Conservation (phyloP, 2,888 invertebrate genomes). For the Polylopha cassiicola region DNA sequence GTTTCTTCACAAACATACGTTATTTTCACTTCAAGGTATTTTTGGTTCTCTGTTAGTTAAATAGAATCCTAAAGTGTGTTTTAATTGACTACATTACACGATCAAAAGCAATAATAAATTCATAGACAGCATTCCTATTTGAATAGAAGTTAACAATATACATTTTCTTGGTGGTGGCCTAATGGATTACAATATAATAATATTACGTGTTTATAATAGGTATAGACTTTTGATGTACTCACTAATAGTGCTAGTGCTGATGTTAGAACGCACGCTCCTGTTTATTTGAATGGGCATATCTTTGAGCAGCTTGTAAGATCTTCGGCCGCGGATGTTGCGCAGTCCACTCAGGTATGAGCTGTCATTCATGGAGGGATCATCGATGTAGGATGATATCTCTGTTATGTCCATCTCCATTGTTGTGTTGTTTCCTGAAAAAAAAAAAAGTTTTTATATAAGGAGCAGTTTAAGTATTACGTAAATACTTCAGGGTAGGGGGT, state of each 20-base stretch:
- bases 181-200: no score
- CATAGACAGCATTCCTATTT: no score
- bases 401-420: conserved; percentile 73
- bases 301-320: conserved; percentile 58
- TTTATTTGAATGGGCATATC: conserved; percentile 39
- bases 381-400: conserved; percentile 43
- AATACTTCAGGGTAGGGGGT: background rate
- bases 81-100: no score
- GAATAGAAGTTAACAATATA: no score
- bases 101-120: no score
- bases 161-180: no score
- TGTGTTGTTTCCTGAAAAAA: conserved; percentile 61
- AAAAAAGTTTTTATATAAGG: background rate
- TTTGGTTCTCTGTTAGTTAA: no score
- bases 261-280: conserved; percentile 27
- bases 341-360: conserved; percentile 52
- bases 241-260: conserved; percentile 25
- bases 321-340: conserved; percentile 53
- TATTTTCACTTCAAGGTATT: no score
- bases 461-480: no score
- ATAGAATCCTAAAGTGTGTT: no score
- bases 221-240: conserved; percentile 1
- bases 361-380: conserved; percentile 36
- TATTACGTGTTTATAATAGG: no score
- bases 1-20: no score